Evolutionary conservation across 2,888 invertebrate genomes (phyloP).

Genomic region (Sphecodes monilicornis): DNA sequence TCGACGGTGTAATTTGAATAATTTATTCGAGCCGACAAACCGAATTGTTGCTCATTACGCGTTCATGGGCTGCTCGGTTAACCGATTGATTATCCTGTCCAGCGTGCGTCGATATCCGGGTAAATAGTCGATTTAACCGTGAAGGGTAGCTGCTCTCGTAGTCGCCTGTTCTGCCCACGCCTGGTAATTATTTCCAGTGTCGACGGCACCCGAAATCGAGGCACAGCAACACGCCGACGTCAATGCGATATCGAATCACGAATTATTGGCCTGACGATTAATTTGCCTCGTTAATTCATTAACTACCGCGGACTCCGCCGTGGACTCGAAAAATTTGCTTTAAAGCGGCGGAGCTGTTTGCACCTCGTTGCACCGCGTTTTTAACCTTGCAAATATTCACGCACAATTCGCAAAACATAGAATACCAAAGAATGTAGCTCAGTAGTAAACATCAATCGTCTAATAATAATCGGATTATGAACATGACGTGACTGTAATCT

Average conservation of each 20-base stretch:
- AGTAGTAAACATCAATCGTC: no score
- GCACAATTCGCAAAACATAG: neutral
- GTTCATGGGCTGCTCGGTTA: slow-evolving; percentile 64
- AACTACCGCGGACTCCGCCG: neutral
- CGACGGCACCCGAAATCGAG: slow-evolving; percentile 12
- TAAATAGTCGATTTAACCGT: slow-evolving; percentile 58
- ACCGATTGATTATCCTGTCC: slow-evolving; percentile 65
- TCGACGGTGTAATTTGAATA: slow-evolving; percentile 63
- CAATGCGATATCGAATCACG: slow-evolving; percentile 31
- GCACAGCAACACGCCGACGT: slow-evolving; percentile 16
- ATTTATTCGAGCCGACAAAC: slow-evolving; percentile 58
- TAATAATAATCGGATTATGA: no score
- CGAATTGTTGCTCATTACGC: slow-evolving; percentile 67
- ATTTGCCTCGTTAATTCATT: slow-evolving; percentile 28
- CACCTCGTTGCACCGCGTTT: neutral
- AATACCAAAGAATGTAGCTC: neutral
- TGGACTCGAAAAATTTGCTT: neutral
- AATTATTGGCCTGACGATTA: slow-evolving; percentile 40
- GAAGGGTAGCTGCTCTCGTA: slow-evolving; percentile 15
- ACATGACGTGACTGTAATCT: no score
- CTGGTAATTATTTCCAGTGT: slow-evolving; percentile 51
- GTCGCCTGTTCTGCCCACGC: neutral
- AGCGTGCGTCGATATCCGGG: slow-evolving; percentile 42
- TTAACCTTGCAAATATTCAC: neutral
- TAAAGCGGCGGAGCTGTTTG: neutral